phyloP scores from a whole-genome alignment of 2,113 vertebrate species.

The Ardeotis arabs region DNA sequence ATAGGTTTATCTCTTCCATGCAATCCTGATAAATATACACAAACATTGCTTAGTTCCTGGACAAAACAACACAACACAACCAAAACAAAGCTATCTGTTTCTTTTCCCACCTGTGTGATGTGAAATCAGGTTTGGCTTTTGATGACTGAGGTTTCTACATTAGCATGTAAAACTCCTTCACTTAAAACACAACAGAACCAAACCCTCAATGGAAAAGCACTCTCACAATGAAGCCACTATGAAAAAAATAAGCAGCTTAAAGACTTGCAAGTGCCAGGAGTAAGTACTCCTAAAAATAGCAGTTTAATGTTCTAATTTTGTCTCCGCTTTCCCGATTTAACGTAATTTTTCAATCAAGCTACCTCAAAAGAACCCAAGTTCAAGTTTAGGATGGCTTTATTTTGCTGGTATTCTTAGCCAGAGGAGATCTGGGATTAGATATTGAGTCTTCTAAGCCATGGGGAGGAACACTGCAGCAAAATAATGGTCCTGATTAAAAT shows the following conservation, averaged over 20 bases:
- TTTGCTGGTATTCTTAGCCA: not conserved
- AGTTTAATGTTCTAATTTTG: not conserved
- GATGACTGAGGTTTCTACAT: not conserved
- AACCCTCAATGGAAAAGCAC: not conserved
- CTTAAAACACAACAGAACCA: not conserved
- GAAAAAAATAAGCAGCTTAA: conserved; percentile 28
- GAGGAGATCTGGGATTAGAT: not conserved
- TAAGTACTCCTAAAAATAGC: not conserved
- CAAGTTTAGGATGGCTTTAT: not conserved
- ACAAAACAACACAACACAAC: not conserved
- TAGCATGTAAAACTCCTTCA: not conserved
- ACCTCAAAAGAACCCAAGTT: not conserved
- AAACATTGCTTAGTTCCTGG: not conserved
- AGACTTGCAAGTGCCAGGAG: not conserved
- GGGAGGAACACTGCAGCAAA: not conserved
- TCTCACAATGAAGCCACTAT: not conserved
- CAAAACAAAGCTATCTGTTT: not conserved
- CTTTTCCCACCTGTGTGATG: not conserved
- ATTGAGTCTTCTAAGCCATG: not conserved
- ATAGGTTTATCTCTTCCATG: conserved; percentile 94
- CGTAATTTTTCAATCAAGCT: not conserved
- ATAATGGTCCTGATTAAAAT: not conserved
- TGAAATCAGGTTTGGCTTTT: not conserved
- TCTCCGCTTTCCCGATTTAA: not conserved
- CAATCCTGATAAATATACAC: conserved; percentile 83